phyloP scores from a whole-genome alignment of 2,797 vertebrate genomes.

The Sebastes kiyomatsui region DNA sequence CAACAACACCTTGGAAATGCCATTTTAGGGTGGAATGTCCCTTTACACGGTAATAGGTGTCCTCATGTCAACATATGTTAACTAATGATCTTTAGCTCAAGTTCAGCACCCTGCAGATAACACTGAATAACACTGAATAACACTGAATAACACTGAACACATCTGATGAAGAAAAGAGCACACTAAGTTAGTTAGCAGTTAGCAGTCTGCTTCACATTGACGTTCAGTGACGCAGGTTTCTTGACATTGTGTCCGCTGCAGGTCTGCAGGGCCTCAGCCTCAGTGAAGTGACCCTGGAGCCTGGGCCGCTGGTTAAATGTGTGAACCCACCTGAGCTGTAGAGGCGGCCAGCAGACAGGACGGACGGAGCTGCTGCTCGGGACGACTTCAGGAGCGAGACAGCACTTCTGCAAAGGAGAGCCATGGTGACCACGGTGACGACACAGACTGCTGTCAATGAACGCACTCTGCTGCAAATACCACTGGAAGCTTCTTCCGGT shows the following conservation, averaged over 20 bases:
- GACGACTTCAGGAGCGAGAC: conserved; percentile 64
- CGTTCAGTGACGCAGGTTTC: conserved; percentile 35
- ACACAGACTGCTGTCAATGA: not conserved
- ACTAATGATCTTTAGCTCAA: not conserved
- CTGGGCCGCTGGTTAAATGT: not conserved
- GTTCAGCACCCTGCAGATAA: not conserved
- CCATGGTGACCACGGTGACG: conserved; percentile 54
- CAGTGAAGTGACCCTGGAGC: not conserved
- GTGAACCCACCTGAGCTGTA: conserved; percentile 79
- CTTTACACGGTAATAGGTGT: not conserved
- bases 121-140: rapidly evolving
- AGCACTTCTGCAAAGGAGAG: conserved; percentile 75
- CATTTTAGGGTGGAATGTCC: not conserved
- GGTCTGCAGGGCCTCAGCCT: no score
- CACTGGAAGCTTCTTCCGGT: not conserved
- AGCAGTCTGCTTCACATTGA: not conserved
- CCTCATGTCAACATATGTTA: not conserved
- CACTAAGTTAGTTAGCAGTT: not conserved
- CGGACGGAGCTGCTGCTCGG: conserved; percentile 46
- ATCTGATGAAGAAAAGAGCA: not conserved
- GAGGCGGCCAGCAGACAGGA: conserved; percentile 59
- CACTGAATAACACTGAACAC: not conserved
- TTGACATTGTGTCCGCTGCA: conserved; percentile 49
- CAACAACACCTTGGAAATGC: not conserved
- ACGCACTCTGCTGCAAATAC: not conserved